Evolutionary conservation across 2,797 vertebrate genomes (phyloP).

Genomic region (Meda fulgida): DNA sequence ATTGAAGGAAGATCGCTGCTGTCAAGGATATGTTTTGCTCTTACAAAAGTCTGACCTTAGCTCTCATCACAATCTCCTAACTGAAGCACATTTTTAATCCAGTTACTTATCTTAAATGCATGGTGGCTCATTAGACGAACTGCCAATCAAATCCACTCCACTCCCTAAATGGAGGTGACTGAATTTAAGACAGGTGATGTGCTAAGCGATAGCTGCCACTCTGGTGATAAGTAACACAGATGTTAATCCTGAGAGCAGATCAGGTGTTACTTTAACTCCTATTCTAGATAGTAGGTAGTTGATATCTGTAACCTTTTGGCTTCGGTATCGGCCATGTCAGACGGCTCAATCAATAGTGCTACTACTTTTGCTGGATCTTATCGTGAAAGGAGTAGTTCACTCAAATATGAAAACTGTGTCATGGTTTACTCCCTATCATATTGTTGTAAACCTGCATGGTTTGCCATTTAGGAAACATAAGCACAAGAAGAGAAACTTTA

Average conservation of each 20-base stretch:
- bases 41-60: conserved; percentile 41
- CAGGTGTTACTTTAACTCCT: not conserved
- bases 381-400: not conserved
- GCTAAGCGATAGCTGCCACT: not conserved
- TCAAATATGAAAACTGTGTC: not conserved
- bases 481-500: not conserved
- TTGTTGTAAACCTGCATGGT: not conserved
- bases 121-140: conserved; percentile 8
- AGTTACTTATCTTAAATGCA: conserved; percentile 32
- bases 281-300: not conserved
- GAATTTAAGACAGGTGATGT: conserved; percentile 25
- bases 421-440: not conserved
- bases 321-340: not conserved
- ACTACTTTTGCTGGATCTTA: not conserved
- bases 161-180: conserved; percentile 23
- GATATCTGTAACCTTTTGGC: conserved; percentile 31
- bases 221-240: conserved; percentile 28
- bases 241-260: conserved; percentile 29
- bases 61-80: conserved; percentile 8
- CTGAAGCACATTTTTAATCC: conserved; percentile 41
- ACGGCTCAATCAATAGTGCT: conserved; percentile 7
- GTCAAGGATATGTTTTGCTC: conserved; percentile 25
- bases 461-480: not conserved
- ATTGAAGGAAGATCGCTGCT: not conserved
- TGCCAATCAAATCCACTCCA: conserved; percentile 18